These are phyloP conservation scores for Rapana venosa DNA, from an alignment of 2,888 invertebrate genomes.

Conservation along the genomic window DNA sequence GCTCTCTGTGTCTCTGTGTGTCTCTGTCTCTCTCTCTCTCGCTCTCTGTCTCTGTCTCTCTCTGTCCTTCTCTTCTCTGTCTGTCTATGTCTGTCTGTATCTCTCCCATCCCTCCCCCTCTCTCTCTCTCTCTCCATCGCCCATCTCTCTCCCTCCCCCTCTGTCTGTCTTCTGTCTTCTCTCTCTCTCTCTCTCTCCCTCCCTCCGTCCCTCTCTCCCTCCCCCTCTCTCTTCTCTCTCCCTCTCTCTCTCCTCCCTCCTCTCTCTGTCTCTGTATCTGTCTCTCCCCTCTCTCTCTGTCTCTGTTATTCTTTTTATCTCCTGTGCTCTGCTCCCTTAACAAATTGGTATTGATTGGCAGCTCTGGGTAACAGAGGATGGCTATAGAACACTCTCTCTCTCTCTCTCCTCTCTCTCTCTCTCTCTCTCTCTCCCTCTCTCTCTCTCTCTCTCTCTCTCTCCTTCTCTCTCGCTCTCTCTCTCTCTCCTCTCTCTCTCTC, in stretches of 20 bases:
- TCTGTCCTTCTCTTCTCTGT: not conserved
- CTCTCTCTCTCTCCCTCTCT: not conserved
- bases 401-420: not conserved
- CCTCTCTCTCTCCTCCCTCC: not conserved
- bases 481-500: not conserved
- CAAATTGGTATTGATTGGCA: not conserved
- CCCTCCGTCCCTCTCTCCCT: not conserved
- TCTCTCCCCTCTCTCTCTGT: not conserved
- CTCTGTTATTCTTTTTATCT: not conserved
- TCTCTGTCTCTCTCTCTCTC: not conserved
- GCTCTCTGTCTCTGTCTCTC: too few species aligned
- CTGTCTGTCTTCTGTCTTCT: not conserved
- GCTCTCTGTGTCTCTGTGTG: not conserved
- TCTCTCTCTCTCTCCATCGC: too few species aligned
- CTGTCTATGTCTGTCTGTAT: not conserved
- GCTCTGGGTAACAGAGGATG: not conserved
- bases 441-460: not conserved
- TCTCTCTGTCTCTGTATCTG: not conserved
- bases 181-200: not conserved
- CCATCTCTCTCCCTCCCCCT: not conserved
- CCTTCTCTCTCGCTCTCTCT: not conserved
- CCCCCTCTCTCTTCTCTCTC: not conserved
- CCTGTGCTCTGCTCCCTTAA: not conserved
- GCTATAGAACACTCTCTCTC: not conserved
- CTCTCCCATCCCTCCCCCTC: not conserved